phyloP scores from a whole-genome alignment of 1,140 invertebrate genomes.

The Drepana arcuata region DNA sequence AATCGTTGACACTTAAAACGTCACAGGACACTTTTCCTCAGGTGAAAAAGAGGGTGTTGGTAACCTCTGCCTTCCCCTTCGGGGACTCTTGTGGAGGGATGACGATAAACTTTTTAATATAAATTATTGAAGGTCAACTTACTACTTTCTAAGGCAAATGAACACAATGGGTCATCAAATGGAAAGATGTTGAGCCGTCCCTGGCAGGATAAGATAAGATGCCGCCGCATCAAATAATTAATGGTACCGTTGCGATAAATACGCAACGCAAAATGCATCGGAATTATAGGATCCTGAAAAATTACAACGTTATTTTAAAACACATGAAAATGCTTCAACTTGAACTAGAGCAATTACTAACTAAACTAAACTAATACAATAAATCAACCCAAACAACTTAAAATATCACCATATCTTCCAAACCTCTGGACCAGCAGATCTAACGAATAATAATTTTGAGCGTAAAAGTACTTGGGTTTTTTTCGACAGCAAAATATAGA shows the following conservation, averaged over 20 bases:
- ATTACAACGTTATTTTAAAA: constrained; percentile 10
- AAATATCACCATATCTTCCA: constrained; percentile 2
- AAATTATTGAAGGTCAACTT: too few relatives aligned
- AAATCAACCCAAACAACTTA: too few relatives aligned
- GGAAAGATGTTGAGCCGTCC: constrained; percentile 95
- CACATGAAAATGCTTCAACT: constrained; percentile 2
- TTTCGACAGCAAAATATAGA: constrained; percentile 12
- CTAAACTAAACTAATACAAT: constrained; percentile 1
- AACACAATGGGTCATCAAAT: constrained; percentile 94
- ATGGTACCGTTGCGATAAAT: constrained; percentile 94
- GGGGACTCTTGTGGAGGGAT: too few relatives aligned
- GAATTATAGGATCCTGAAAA: constrained; percentile 85
- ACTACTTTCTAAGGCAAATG: constrained; percentile 96
- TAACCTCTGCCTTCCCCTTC: too few relatives aligned
- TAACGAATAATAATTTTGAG: too few relatives aligned
- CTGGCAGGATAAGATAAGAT: constrained; percentile 93
- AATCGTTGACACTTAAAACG: too few relatives aligned
- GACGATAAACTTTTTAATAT: too few relatives aligned
- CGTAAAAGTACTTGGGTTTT: too few relatives aligned
- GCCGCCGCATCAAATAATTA: constrained; percentile 91
- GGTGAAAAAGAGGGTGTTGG: too few relatives aligned
- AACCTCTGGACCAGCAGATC: constrained; percentile 13
- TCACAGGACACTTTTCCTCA: too few relatives aligned
- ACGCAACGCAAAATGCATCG: constrained; percentile 90
- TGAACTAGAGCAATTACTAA: constrained; percentile 13